Base-by-base conservation (phyloP, 1,140 invertebrate species). In the Ceratina japonica region DNA sequence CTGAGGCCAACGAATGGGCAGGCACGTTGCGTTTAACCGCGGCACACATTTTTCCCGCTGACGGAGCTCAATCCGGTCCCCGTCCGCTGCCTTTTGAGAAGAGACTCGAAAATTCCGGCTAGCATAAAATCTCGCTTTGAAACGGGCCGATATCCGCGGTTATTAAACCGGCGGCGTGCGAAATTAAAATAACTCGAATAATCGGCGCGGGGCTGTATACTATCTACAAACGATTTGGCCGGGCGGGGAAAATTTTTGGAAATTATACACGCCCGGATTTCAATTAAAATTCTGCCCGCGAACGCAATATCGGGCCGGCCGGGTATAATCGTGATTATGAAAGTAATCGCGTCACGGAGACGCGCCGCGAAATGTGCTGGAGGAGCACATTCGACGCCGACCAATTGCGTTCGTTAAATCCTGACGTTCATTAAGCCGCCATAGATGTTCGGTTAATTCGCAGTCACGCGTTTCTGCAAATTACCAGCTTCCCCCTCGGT, bases 251-350 rank as follows among this genome's bases (percentile, higher is more conserved):
- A 62, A 77, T 70, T 77, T 77, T 77, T 77, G 66, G 56, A 24
- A 77, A 77, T 62, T 70, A 70, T 24, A n/a, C 15, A 51, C 75
- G 37, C 61, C n/a, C 66, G 66, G 44, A 62, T 71, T 77, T 77
- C 75, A 77, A 77, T 77, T 77, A 77, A 71, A 77, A 71, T 77
- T 77, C 75, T 71, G 66, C 49, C 2, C 58, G 66, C 58, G 68
- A 71, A 77, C 54, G 58, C 75, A 77, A 77, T 77, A 77, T 77
- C 58, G 66, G 58, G 15, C 2, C n/a, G n/a, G n/a, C 13, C 3
- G 58, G 27, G 37, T 7, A n/a, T 31, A 49, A 52, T 77, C 68
- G 49, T 71, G 66, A 71, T 77, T 77, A 77, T 77, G 75, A 77
- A 77, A 77, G 75, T 77, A 77, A 77, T 77, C 75, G 59, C 71